Base-by-base conservation (phyloP, 2,113 vertebrate species). In the Pluvialis apricaria region DNA sequence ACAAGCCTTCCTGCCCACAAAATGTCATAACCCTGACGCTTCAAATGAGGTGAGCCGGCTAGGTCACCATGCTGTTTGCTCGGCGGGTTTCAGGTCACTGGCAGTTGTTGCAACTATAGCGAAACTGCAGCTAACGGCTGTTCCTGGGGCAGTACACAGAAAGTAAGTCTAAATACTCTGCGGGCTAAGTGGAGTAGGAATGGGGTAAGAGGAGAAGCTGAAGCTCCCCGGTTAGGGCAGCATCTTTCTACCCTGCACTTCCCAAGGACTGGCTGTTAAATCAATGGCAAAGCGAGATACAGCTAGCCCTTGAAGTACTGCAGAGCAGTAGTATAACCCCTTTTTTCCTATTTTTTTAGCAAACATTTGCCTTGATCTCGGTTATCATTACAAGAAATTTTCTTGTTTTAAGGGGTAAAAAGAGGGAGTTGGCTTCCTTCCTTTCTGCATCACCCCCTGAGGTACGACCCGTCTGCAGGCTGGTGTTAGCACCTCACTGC, bases 1-100 rank as follows among this genome's bases (percentile, higher is more conserved):
- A 52, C 84, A 88, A 73, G 71, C 78, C 79, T 95, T 96, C 78
- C 93, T 97, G 93, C 82, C 68, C 82, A 78, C 57, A 81, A 60
- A 79, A 80, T 88, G 78, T 93, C 87, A 42, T 73, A 93, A 89
- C 60, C 66, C 54, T 82, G 62, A 55, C 18, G 22, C 49, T 85
- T 85, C 78, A 80, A 49, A 77, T 87, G 81, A 11, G 0, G 0
- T 0, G 11, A 77, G 81, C 58, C 12, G n/a, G 62, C 62, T 54
- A 32, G 66, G 87, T 66, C 71, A 66, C 60, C 31, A 4, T 1
- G 28, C 58, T 82, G 55, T 40, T 54, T 66, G 58, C 60, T 91
- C 45, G 38, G 68, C 1, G 4, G 20, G 26, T 66, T 90, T 57
- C 71, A 54, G 42, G 20, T 89, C 73, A 17, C 44, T 70, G 65